Conservation (phyloP, 2,888 invertebrate species). For the Acleris laterana region DNA sequence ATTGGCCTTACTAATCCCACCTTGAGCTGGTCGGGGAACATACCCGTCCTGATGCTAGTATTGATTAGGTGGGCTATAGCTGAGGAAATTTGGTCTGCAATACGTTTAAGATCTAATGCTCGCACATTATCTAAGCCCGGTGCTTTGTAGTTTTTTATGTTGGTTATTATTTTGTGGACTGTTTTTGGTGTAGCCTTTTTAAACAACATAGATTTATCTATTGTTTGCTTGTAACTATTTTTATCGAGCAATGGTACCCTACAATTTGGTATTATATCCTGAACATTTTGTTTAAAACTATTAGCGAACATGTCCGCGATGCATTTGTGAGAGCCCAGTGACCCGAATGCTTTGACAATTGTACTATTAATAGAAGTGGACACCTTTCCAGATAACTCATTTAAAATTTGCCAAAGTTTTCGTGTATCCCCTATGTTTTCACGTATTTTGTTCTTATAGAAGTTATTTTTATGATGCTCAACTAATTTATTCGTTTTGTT, state of each 20-base stretch:
- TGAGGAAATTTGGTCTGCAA: background rate
- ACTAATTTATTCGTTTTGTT: constrained; percentile 11
- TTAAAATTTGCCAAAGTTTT: constrained; percentile 12
- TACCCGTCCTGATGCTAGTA: too few species aligned
- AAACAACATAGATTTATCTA: background rate
- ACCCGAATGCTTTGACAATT: background rate
- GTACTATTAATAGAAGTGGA: background rate
- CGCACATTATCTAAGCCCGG: constrained; percentile 20
- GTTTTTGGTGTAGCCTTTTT: background rate
- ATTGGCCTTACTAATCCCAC: too few species aligned
- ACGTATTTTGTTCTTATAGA: background rate
- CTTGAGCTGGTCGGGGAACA: too few species aligned
- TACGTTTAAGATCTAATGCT: constrained; percentile 10
- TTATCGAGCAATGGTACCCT: background rate
- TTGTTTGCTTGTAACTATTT: background rate
- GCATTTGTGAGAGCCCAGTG: background rate
- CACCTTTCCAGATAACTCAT: background rate
- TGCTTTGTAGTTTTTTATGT: constrained; percentile 1
- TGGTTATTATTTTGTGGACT: background rate
- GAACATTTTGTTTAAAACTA: background rate
- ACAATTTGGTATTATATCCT: background rate
- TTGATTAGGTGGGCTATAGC: too few species aligned
- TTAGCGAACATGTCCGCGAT: constrained; percentile 3
- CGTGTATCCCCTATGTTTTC: background rate
- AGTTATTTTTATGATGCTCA: background rate